Base-by-base conservation (phyloP, 2,888 invertebrate genomes). In the Periphyllus acericola region DNA sequence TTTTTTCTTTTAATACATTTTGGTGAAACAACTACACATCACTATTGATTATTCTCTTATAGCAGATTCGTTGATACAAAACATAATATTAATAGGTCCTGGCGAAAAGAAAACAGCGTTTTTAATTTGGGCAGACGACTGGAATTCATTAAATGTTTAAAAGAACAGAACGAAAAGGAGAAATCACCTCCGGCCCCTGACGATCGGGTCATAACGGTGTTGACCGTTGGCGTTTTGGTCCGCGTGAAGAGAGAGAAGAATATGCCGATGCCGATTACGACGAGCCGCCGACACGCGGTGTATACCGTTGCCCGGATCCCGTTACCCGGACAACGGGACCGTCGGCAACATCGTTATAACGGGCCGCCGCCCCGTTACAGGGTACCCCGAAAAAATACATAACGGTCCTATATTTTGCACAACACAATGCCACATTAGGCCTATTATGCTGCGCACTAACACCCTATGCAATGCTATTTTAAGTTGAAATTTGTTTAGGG, bases 221-320 rank as follows among this genome's bases (percentile, higher is more conserved):
- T 87, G 81, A 87, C 87, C 87, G 81, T 81, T 81, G 87, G 87
- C 80, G 87, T 87, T 87, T 87, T 74, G 80, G 80, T 46, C 40
- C 46, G 66, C 74, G 46, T 66, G 74, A 85, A 25, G 76, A 85
- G 84, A 84, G 75, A 84, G 83, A 83, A 84, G 83, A 83, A 83
- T 80, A 80, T 36, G 40, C 81, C 74, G 74, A 71, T 60, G 66
- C 34, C 81, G 68, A 25, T 32, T 21, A 55, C 52, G 78, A 52
- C 29, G 55, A 55, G 40, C 66, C 40, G 66, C 80, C 36, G 80
- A 71, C 72, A 87, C 66, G 74, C 81, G 40, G 87, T 81, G 81
- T 87, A 87, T 87, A 87, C 87, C 87, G 87, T 87, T 87, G 87
- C 81, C 86, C 74, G 81, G 87, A 87, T 87, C 87, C 87, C 87